phyloP scores from a whole-genome alignment of 2,888 invertebrate species.

The Amorpha juglandis region DNA sequence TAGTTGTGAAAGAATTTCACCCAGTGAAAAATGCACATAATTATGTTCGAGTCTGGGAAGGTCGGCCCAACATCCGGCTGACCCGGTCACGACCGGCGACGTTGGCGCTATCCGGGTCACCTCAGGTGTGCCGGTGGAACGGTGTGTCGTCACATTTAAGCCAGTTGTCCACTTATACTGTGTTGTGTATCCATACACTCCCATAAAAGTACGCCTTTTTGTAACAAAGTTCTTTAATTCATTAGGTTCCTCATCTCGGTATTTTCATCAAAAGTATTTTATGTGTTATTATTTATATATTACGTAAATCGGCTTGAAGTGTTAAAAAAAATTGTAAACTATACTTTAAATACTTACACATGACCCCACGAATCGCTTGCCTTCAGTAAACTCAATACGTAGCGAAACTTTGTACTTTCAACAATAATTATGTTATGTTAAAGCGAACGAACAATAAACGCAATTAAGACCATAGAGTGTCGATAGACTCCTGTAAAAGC shows the following conservation, averaged over 20 bases:
- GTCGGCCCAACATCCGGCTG: slow-evolving; percentile 66
- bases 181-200: slow-evolving; percentile 3
- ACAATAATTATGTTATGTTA: slow-evolving; percentile 4
- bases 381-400: not conserved
- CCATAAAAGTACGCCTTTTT: not conserved
- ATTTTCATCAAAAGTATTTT: not conserved
- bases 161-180: slow-evolving; percentile 42
- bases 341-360: not conserved
- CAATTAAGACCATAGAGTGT: slow-evolving; percentile 53
- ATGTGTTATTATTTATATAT: not conserved
- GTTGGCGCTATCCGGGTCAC: slow-evolving; percentile 82
- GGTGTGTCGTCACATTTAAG: slow-evolving; percentile 39
- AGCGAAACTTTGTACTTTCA: not conserved
- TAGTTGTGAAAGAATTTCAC: slow-evolving; percentile 19
- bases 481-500: slow-evolving; percentile 53
- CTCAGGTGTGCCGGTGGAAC: slow-evolving; percentile 43
- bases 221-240: too few species aligned
- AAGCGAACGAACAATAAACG: slow-evolving; percentile 39
- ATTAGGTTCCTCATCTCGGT: not conserved
- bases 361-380: not conserved
- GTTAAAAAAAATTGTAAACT: not conserved
- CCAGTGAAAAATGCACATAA: slow-evolving; percentile 36
- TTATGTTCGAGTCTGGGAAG: slow-evolving; percentile 63
- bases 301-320: not conserved
- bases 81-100: slow-evolving; percentile 79